Evolutionary conservation across 2,797 vertebrate genomes (phyloP).

Genomic region (Lepidocolaptes lacrymiger): DNA sequence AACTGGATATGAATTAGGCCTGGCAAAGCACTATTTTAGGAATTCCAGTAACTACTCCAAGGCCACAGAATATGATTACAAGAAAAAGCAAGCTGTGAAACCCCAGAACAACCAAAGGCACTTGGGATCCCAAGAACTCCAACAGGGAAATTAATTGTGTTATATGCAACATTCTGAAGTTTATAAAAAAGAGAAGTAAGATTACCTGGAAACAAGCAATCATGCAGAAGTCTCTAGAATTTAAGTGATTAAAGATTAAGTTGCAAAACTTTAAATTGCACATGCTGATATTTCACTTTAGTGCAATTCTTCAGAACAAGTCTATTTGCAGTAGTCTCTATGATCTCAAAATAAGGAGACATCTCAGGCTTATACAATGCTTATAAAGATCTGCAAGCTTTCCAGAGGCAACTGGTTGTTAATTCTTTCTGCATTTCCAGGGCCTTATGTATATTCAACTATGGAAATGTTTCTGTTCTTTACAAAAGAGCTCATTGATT

Average conservation of each 20-base stretch:
- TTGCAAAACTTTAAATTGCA: not conserved
- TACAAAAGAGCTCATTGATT: slow-evolving; percentile 31
- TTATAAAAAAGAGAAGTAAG: not conserved
- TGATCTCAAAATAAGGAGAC: not conserved
- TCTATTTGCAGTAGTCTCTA: not conserved
- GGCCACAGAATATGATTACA: not conserved
- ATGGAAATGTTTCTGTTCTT: slow-evolving; percentile 35
- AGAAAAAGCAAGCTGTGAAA: not conserved
- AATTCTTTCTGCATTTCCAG: slow-evolving; percentile 5
- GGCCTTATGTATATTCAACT: slow-evolving; percentile 40
- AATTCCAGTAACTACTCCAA: not conserved
- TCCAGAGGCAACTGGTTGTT: not conserved
- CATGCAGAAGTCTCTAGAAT: not conserved
- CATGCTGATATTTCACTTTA: not conserved
- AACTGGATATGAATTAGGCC: not conserved
- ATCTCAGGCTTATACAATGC: not conserved
- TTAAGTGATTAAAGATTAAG: not conserved
- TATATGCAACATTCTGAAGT: not conserved
- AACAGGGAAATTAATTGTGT: not conserved
- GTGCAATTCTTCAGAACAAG: not conserved
- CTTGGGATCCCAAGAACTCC: not conserved
- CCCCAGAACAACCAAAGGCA: not conserved
- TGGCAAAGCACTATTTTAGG: not conserved
- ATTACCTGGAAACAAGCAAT: not conserved
- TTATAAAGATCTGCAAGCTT: not conserved